phyloP scores from a whole-genome alignment of 2,797 vertebrate genomes.

The Tragelaphus eurycerus region DNA sequence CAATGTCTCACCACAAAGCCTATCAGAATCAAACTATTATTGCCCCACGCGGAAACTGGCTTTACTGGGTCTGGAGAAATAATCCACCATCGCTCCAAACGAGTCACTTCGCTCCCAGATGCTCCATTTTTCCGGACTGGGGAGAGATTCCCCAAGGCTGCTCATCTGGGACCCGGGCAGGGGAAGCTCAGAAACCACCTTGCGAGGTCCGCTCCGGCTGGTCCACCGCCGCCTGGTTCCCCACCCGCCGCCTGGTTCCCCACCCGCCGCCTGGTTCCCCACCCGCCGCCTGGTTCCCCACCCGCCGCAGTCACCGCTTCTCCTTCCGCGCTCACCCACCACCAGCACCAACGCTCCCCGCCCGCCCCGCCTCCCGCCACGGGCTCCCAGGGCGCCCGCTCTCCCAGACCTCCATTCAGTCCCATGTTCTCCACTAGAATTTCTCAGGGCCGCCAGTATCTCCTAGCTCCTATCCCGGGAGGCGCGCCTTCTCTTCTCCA shows the following conservation, averaged over 20 bases:
- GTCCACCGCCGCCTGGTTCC: not conserved
- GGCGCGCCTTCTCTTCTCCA: not conserved
- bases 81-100: not conserved
- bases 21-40: not conserved
- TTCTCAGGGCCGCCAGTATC: not conserved
- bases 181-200: not conserved
- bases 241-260: not conserved
- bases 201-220: not conserved
- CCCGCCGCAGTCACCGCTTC: fast-evolving
- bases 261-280: not conserved
- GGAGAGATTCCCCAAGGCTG: not conserved
- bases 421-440: not conserved
- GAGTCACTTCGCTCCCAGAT: not conserved
- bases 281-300: not conserved
- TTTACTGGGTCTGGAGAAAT: not conserved
- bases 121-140: not conserved
- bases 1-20: not conserved
- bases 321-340: not conserved
- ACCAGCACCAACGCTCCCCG: not conserved
- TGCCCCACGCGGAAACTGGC: not conserved
- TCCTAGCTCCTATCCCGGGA: not conserved
- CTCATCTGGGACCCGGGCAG: not conserved
- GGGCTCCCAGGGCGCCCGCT: not conserved
- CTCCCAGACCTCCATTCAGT: not conserved
- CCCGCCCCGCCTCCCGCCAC: not conserved